phyloP scores from a whole-genome alignment of 2,888 invertebrate species.

The Aleiodes leptofemur region DNA sequence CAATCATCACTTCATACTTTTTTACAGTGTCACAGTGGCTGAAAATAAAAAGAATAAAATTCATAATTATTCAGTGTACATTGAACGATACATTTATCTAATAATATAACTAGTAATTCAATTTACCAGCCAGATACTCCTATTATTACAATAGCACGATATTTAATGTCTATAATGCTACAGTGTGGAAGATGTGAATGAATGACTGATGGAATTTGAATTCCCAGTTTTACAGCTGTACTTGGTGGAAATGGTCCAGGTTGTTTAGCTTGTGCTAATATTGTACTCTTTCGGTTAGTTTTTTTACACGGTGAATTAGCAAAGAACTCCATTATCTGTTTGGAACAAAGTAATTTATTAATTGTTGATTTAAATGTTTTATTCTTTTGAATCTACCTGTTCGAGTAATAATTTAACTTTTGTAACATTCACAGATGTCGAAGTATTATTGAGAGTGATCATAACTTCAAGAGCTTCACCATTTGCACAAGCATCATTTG shows the following conservation, averaged over 20 bases:
- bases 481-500: constrained; percentile 59
- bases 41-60: neutral
- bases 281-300: constrained; percentile 27
- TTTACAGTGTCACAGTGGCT: constrained; percentile 48
- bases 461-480: constrained; percentile 61
- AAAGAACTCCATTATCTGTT: constrained; percentile 45
- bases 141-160: constrained; percentile 56
- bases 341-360: neutral
- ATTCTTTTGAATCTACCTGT: constrained; percentile 40
- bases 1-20: constrained; percentile 51
- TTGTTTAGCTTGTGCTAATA: constrained; percentile 21
- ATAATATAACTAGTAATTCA: neutral
- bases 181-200: constrained; percentile 62
- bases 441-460: constrained; percentile 60
- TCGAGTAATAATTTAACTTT: constrained; percentile 50
- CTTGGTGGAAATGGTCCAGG: constrained; percentile 45
- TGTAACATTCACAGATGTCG: constrained; percentile 50
- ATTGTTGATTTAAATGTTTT: neutral
- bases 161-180: constrained; percentile 63
- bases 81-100: neutral
- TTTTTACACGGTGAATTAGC: constrained; percentile 37
- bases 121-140: constrained; percentile 48
- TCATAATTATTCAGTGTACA: neutral
- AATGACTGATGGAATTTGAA: constrained; percentile 62
- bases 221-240: constrained; percentile 34